These are phyloP conservation scores for Drosophila kurseongensis DNA, from an alignment of 1,140 invertebrate genomes.

Conservation along the genomic window DNA sequence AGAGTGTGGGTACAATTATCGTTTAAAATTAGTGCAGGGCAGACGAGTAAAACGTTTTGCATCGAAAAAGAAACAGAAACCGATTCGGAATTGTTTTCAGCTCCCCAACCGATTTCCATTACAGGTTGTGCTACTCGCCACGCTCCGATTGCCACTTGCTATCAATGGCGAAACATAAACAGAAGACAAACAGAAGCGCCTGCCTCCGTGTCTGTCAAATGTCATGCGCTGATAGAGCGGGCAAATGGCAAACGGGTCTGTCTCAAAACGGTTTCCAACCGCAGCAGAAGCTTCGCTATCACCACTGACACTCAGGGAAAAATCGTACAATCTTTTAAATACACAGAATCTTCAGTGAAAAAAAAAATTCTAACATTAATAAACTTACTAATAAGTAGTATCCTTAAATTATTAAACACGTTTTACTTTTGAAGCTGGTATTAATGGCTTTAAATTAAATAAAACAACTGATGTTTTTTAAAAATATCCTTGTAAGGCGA, in stretches of 20 bases:
- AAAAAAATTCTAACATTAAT: too few relatives aligned
- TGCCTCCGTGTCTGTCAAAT: conserved; percentile 61
- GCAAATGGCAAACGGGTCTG: conserved; percentile 69
- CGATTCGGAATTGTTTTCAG: conserved; percentile 1
- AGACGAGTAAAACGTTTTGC: conserved; percentile 31
- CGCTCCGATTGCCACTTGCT: conserved; percentile 65
- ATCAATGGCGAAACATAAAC: conserved; percentile 65
- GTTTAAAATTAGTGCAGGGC: conserved; percentile 43
- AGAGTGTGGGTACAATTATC: conserved; percentile 25
- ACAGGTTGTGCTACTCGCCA: conserved; percentile 38
- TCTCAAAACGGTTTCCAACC: conserved; percentile 60
- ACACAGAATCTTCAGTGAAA: too few relatives aligned
- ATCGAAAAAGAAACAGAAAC: conserved; percentile 17
- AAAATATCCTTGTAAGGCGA: too few relatives aligned
- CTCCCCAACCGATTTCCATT: conserved; percentile 34
- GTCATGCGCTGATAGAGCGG: conserved; percentile 76
- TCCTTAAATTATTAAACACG: too few relatives aligned
- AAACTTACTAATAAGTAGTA: too few relatives aligned
- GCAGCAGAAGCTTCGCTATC: conserved; percentile 41
- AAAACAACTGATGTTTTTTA: too few relatives aligned
- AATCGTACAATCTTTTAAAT: too few relatives aligned
- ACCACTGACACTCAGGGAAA: conserved; percentile 16
- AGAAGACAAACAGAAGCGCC: conserved; percentile 34
- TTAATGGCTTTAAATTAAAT: too few relatives aligned
- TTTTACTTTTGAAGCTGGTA: too few relatives aligned